Base-by-base conservation (phyloP, 35 echinoderm and acorn worm genomes). In the Anneissia japonica region DNA sequence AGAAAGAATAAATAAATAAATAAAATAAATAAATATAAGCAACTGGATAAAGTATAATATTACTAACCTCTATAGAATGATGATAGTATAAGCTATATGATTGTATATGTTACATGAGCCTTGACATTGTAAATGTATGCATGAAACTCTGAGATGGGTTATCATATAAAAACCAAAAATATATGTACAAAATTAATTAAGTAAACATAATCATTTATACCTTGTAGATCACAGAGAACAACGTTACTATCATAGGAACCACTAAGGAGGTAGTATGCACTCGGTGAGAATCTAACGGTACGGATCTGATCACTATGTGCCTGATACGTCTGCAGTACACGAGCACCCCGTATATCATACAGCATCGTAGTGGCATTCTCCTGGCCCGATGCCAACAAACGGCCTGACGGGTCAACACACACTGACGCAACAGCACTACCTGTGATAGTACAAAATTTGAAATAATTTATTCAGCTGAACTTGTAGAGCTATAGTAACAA, bases 281-380 rank as follows among this genome's bases (percentile, higher is more conserved):
- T 88, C 4, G 95, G 91, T 32, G 95, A 93, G 79, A 98, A 98
- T 30, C 95, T 84, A 4, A 91, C 73, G n/a, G 95, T 94, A 12
- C 95, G 85, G 26, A 93, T 91, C 30, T 98, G 91, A 19, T 85
- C 87, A 35, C 74, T 89, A 74, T 98, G 95, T 13, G 92, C 86
- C 6, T 89, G 37, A 84, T 89, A 98, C 0, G 91, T 91, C 83
- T 98, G 95, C 9, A 98, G 82, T 17, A 93, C 75, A 17, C 95
- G 91, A 28, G 88, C 91, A 40, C 95, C 95, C 2, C 90, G 81
- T 26, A 98, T 98, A 64, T 98, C 95, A 80, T 98, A 98, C 37
- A 98, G 79, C 95, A 98, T 91, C 32, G 82, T 85, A 0, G 92
- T 86, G 17, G 85, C 74, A 76, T 98, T 92, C 75, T 98, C 95